Base-by-base conservation (phyloP, 2,797 vertebrate species). In the Megaceryle alcyon region DNA sequence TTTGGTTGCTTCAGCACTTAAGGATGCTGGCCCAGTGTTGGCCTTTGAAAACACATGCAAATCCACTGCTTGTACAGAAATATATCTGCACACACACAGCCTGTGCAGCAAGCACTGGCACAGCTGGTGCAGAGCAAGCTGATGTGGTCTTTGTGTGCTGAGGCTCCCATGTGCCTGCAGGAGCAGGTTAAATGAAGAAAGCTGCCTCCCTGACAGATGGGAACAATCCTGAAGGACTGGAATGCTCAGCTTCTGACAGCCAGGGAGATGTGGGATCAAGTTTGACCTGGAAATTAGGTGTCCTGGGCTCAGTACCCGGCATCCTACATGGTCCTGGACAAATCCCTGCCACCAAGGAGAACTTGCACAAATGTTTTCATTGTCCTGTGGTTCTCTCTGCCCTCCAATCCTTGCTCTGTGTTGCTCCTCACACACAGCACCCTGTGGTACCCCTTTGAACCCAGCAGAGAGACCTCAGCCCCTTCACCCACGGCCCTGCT, bases 121-220 rank as follows among this genome's bases (percentile, higher is more conserved):
- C 33, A 57, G 77, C 57, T 48, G 63, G 10, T 53, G 43, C 46
- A 63, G 71, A 54, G 56, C 59, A 56, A 61, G 33, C 51, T 2
- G 3, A 9, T 39, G 23, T 20, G 35, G 21, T 23, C n/a, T 41
- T 48, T 41, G 22, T 1, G 0, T n/a, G 2, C 29, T 5, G 48
- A 60, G 35, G 8, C 21, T 68, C 28, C 54, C 44, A 2, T 23
- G 43, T 53, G 13, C 39, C 73, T 44, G 39, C 43, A 82, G 53
- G 13, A 90, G 82, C 33, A 65, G 54, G 37, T n/a, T 29, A 54
- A 57, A 44, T 18, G 59, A 59, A 79, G 37, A 17, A 20, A 91
- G 33, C 22, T 25, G 9, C 60, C 37, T 72, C 48, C 41, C 33
- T 65, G 25, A 17, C 26, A 16, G 37, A 66, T 4, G 7, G 76